A percentile compares a stretch with the other conserved stretches of the same genome.
Evolutionary conservation across 2,888 invertebrate species (phyloP).

Genomic region (Oeneis ivallda): DNA sequence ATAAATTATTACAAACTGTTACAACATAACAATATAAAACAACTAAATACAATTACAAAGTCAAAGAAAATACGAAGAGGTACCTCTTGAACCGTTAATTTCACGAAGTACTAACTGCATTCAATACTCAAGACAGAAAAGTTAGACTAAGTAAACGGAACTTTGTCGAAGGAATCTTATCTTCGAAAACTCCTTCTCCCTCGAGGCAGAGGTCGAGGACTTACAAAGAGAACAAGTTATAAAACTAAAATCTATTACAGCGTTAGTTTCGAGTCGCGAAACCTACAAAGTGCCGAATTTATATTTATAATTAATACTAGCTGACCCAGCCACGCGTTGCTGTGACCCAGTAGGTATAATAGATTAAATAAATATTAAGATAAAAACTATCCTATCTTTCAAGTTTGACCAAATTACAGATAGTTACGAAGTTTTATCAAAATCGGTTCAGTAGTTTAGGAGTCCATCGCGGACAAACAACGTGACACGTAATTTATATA

Average conservation of each 20-base stretch:
- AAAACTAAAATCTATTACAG: slow-evolving; percentile 23
- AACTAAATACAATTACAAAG: background rate
- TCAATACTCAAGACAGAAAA: slow-evolving; percentile 27
- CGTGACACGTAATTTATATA: too few species aligned
- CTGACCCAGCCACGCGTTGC: background rate
- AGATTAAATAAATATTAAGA: too few species aligned
- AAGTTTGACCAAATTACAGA: too few species aligned
- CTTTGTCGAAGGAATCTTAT: slow-evolving; percentile 23
- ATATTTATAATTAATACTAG: background rate
- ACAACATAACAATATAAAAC: background rate
- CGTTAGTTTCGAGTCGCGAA: slow-evolving; percentile 1
- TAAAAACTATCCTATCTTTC: too few species aligned
- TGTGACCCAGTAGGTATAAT: too few species aligned
- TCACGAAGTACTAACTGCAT: slow-evolving; percentile 25
- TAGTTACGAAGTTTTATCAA: too few species aligned
- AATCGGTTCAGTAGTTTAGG: too few species aligned
- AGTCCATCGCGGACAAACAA: too few species aligned
- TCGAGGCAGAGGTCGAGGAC: slow-evolving; percentile 14
- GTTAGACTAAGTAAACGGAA: slow-evolving; percentile 23
- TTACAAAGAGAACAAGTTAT: slow-evolving; percentile 22
- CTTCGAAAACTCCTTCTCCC: slow-evolving; percentile 14
- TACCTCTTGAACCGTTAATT: slow-evolving; percentile 11
- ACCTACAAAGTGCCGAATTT: background rate
- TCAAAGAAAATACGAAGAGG: background rate
- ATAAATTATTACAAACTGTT: background rate